Conservation (phyloP, 2,888 invertebrate species). For the Tetragonisca angustula region DNA sequence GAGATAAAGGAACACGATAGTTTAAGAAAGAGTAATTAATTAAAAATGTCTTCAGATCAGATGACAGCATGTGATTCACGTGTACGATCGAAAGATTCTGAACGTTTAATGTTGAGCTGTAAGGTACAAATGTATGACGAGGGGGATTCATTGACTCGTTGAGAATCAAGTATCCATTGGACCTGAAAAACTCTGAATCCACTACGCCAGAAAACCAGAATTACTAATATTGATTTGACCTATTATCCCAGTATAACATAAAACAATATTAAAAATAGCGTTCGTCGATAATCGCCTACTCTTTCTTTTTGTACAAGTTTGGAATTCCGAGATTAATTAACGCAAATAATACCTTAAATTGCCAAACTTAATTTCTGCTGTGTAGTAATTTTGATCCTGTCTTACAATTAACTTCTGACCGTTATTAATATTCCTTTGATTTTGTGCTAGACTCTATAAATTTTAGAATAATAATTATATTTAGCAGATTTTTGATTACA, state of each 20-base stretch:
- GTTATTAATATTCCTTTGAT: too few relatives aligned
- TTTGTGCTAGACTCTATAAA: too few relatives aligned
- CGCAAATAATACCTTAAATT: neutral
- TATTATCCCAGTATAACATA: neutral
- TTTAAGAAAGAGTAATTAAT: neutral
- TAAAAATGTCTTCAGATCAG: neutral
- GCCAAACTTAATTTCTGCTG: too few relatives aligned
- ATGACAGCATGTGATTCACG: neutral
- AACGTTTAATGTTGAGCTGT: neutral
- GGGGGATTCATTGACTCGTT: neutral
- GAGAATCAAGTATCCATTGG: neutral
- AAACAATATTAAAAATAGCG: neutral
- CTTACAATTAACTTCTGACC: too few relatives aligned
- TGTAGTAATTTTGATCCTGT: too few relatives aligned
- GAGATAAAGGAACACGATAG: neutral
- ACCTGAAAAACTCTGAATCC: neutral
- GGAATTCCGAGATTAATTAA: neutral
- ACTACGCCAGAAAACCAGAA: neutral
- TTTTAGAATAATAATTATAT: too few relatives aligned
- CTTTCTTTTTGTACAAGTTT: neutral
- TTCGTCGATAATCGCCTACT: neutral
- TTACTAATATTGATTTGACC: conserved; percentile 10
- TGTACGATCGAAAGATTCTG: neutral
- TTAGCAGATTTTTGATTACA: too few relatives aligned
- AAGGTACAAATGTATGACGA: neutral